Conservation (phyloP, 2,888 invertebrate species). For the Pheosia gnoma region DNA sequence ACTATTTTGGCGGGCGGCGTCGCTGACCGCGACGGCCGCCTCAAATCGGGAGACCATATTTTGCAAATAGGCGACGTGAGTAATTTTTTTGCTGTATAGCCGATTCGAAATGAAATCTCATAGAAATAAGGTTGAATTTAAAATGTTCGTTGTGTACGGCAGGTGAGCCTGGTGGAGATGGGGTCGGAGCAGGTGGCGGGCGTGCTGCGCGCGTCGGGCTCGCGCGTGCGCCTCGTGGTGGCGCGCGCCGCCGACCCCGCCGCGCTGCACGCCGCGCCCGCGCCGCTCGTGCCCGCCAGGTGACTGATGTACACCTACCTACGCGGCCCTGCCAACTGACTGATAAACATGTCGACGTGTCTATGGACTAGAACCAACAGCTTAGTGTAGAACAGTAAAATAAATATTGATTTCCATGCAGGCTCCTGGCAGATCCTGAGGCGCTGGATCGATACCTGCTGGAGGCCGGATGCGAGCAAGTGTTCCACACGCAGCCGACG, state of each 20-base stretch:
- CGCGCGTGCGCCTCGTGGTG: constrained; percentile 96
- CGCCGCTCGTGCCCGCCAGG: constrained; percentile 87
- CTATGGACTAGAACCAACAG: too few species aligned
- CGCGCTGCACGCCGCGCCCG: constrained; percentile 75
- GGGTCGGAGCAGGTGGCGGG: constrained; percentile 99
- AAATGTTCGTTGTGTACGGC: background rate
- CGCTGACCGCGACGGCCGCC: constrained; percentile 97
- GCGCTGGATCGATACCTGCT: constrained; percentile 93
- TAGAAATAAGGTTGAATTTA: constrained; percentile 2
- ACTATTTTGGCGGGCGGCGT: constrained; percentile 99
- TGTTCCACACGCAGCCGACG: constrained; percentile 85
- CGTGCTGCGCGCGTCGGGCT: constrained; percentile 97
- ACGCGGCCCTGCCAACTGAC: too few species aligned
- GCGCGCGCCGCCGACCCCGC: constrained; percentile 95
- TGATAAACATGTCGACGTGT: too few species aligned
- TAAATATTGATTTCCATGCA: constrained; percentile 32
- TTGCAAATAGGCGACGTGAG: constrained; percentile 96
- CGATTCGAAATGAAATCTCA: too few species aligned
- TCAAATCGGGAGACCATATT: constrained; percentile 99
- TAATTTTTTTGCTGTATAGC: constrained; percentile 12
- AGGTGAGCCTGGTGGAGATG: constrained; percentile 94
- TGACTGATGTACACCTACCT: constrained; percentile 24
- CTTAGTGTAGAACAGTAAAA: too few species aligned
- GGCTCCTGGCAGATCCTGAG: constrained; percentile 93
- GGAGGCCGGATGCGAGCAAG: constrained; percentile 91